A percentile compares a stretch with the other conserved stretches of the same genome.
These are phyloP conservation scores for Cyaniris semiargus DNA, from an alignment of 2,888 invertebrate species.

Conservation along the genomic window DNA sequence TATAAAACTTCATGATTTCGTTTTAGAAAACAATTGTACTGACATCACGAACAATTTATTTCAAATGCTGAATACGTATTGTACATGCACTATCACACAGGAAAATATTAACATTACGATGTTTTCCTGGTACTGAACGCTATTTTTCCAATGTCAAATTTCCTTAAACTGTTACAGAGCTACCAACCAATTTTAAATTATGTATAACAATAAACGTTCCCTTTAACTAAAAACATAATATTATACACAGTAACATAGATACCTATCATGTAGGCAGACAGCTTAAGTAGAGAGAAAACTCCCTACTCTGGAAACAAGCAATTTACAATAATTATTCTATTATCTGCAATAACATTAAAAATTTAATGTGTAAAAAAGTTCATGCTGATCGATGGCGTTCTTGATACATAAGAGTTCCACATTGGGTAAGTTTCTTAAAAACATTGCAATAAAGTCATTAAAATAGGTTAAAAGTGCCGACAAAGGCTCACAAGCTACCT, in stretches of 20 bases:
- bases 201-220: neutral
- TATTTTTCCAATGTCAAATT: neutral
- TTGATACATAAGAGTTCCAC: too few species aligned
- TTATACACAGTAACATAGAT: neutral
- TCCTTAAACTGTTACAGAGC: neutral
- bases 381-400: too few species aligned
- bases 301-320: neutral
- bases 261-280: neutral
- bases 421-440: too few species aligned
- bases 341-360: too few species aligned
- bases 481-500: neutral
- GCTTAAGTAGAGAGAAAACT: neutral
- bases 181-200: neutral
- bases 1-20: constrained; percentile 9
- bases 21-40: neutral
- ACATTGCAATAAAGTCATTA: too few species aligned
- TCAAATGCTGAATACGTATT: neutral
- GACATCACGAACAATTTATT: neutral
- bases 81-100: neutral
- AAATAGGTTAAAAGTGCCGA: too few species aligned
- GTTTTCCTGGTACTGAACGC: constrained; percentile 1
- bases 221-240: neutral
- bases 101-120: neutral
- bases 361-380: too few species aligned
- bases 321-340: too few species aligned